phyloP scores from a whole-genome alignment of 2,888 invertebrate species.

The Chrysolina haemoptera region DNA sequence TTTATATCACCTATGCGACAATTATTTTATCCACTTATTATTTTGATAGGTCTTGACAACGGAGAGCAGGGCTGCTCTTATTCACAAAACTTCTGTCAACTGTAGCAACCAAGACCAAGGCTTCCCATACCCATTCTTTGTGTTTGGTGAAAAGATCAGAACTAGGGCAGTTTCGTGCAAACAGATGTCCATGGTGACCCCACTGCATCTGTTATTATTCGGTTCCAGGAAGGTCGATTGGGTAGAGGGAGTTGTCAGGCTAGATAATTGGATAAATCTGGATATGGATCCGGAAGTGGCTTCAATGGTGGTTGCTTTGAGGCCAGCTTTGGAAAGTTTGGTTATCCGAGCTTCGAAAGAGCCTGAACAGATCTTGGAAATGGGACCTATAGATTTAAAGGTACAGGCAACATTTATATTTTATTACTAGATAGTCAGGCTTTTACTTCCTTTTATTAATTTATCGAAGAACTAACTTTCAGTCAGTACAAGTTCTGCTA shows the following conservation, averaged over 20 bases:
- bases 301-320: slow-evolving; percentile 85
- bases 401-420: slow-evolving; percentile 64
- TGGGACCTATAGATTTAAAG: slow-evolving; percentile 77
- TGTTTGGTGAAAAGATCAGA: slow-evolving; percentile 98
- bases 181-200: slow-evolving; percentile 94
- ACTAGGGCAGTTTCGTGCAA: slow-evolving; percentile 97
- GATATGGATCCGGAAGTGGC: slow-evolving; percentile 87
- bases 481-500: too few relatives aligned
- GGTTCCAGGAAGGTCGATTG: slow-evolving; percentile 91
- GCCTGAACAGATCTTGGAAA: slow-evolving; percentile 83
- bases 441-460: too few relatives aligned
- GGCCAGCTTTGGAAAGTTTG: slow-evolving; percentile 90
- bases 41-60: slow-evolving; percentile 85
- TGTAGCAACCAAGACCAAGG: slow-evolving; percentile 86
- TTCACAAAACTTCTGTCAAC: slow-evolving; percentile 98
- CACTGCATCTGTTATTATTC: slow-evolving; percentile 92
- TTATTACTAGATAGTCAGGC: too few relatives aligned
- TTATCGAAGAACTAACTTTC: too few relatives aligned
- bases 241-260: slow-evolving; percentile 81
- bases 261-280: slow-evolving; percentile 96
- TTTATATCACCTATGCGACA: not conserved
- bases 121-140: slow-evolving; percentile 95
- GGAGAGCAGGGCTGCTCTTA: slow-evolving; percentile 93
- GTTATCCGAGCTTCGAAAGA: slow-evolving; percentile 85
- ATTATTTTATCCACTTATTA: slow-evolving; percentile 22